These are phyloP conservation scores for Vollenhovia emeryi DNA, from an alignment of 1,140 invertebrate species.

Conservation along the genomic window DNA sequence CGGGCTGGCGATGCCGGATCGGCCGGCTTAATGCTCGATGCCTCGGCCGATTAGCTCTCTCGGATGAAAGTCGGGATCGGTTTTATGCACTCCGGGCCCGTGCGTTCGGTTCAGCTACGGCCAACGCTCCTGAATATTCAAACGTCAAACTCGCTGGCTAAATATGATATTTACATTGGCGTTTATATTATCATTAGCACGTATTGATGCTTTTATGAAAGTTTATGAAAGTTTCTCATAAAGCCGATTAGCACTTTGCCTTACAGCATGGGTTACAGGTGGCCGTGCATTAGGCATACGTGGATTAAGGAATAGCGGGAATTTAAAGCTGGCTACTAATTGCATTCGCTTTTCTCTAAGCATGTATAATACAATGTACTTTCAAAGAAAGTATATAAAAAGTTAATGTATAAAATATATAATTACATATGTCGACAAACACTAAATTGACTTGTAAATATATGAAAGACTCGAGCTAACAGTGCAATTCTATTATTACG, in stretches of 20 bases:
- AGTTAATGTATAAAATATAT: neutral
- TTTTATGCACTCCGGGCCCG: neutral
- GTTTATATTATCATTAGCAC: constrained; percentile 16
- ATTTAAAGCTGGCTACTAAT: neutral
- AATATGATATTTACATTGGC: constrained; percentile 16
- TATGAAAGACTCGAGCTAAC: neutral
- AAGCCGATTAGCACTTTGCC: constrained; percentile 25
- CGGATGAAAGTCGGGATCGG: constrained; percentile 36
- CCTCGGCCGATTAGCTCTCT: constrained; percentile 27
- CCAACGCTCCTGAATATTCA: neutral
- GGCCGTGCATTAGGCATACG: neutral
- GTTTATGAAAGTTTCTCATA: constrained; percentile 31
- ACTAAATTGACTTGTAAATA: neutral
- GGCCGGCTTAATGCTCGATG: constrained; percentile 49
- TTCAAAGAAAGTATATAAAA: neutral
- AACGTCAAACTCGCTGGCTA: neutral
- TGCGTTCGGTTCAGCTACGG: neutral
- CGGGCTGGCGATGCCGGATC: constrained; percentile 11
- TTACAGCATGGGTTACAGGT: neutral
- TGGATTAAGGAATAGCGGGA: neutral
- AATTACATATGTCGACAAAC: neutral
- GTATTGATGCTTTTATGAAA: constrained; percentile 24
- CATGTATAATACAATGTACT: neutral
- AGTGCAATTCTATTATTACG: neutral
- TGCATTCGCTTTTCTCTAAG: neutral